Evolutionary conservation across 1,140 invertebrate genomes (phyloP), one percentile per base, ranked within the genome.

Genomic region (Melanaphis sacchari): DNA sequence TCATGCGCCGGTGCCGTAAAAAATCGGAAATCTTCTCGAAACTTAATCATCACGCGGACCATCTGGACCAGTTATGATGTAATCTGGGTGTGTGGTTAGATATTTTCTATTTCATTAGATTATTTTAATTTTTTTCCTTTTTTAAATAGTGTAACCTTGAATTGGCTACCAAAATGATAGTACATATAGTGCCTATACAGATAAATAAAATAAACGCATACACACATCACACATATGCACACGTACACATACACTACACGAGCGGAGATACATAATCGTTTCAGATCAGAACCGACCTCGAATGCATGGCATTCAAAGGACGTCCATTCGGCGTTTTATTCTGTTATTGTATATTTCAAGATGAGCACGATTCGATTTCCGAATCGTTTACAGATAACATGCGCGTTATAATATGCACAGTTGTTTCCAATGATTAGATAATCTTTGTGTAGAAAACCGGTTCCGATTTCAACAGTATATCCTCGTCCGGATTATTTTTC

Each of bases 1-100:
- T 90, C 89, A 66, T 66, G 88, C 24, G 4, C 49, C 36, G 38
- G 89, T 66, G 54, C 52, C 38, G 89, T 66, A 90, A 90, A 90
- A 91, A 84, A 93, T 93, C 91, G 91, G 46, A 93, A 93, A 93
- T 84, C 41, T 92, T 82, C 91, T 85, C 46, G 41, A 38, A 82
- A 49, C 46, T 43, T 26, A 84, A 93, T 84, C 59, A 93, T 84
- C 59, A 82, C 81, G 81, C 81, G 43, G 36, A 84, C 46, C 66
- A 82, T 46, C 54, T 92, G 43, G n/a, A 85, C 81, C 81, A 93
- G 81, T 84, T 93, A 84, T 93, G 91, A 93, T 93, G 91, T 93
- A 93, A 93, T 84, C 81, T 85, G 15, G 66, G 46, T 85, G 43
- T 38, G 91, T 43, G 40, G 43, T 49, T 49, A 18, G 46, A 40